These are phyloP conservation scores for Psittacula echo DNA, from an alignment of 2,797 vertebrate genomes.

Conservation along the genomic window DNA sequence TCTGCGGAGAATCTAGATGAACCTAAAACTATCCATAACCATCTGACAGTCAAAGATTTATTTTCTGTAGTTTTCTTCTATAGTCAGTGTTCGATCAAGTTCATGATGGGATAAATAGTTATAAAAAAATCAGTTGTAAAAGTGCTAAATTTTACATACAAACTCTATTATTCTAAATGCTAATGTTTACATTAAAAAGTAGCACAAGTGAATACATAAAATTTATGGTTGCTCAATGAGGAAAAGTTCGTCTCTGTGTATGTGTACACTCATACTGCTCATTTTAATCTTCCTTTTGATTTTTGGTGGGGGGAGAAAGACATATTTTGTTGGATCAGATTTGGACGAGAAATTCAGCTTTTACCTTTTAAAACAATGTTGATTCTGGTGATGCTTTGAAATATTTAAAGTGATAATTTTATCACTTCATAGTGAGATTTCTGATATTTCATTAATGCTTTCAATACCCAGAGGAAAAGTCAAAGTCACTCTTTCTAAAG, in stretches of 20 bases:
- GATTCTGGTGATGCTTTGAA: slow-evolving; percentile 32
- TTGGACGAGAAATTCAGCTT: neutral
- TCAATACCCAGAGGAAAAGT: neutral
- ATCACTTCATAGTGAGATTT: neutral
- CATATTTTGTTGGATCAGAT: neutral
- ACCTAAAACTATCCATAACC: neutral
- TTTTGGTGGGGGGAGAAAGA: neutral
- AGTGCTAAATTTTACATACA: neutral
- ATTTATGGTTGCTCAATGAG: neutral
- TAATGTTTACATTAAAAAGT: neutral
- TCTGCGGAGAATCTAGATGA: neutral
- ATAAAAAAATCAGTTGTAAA: neutral
- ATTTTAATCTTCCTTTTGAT: neutral
- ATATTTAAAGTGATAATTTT: neutral
- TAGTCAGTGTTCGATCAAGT: neutral
- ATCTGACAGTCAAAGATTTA: neutral
- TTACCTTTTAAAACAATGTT: neutral
- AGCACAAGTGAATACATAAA: neutral
- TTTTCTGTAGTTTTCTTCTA: neutral
- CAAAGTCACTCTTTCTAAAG: neutral
- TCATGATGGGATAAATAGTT: neutral
- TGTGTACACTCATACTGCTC: neutral
- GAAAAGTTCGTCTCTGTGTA: neutral
- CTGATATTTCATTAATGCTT: neutral
- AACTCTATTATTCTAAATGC: neutral